These are phyloP conservation scores for Tupiocoris notatus DNA, from an alignment of 2,888 invertebrate genomes.

Conservation along the genomic window DNA sequence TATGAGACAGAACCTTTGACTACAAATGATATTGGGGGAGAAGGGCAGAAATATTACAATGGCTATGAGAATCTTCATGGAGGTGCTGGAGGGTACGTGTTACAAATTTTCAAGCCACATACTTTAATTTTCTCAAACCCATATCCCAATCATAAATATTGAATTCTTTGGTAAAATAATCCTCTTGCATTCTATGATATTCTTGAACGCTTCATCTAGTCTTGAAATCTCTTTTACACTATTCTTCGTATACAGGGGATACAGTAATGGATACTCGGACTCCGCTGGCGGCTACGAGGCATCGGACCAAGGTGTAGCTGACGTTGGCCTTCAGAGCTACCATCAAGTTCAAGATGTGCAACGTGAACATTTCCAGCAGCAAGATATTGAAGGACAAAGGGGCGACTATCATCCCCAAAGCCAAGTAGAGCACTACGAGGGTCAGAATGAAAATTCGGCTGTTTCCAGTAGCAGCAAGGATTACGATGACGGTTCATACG, in stretches of 20 bases:
- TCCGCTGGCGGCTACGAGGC: neutral
- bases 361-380: neutral
- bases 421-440: conserved; percentile 22
- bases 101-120: too few species aligned
- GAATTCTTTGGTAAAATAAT: too few species aligned
- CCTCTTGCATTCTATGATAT: too few species aligned
- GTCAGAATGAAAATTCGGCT: neutral
- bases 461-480: neutral
- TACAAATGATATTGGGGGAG: conserved; percentile 7
- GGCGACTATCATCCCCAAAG: conserved; percentile 28
- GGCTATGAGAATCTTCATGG: conserved; percentile 2
- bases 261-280: neutral
- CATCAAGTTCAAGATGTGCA: neutral
- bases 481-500: conserved; percentile 17
- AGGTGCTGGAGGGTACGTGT: too few species aligned
- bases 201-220: too few species aligned
- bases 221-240: too few species aligned
- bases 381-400: neutral
- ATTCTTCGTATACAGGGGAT: neutral
- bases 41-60: conserved; percentile 10
- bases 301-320: conserved; percentile 1
- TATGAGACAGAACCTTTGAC: conserved; percentile 10
- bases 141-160: too few species aligned
- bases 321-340: neutral
- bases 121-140: too few species aligned